Percentiles rank a stretch among this genome's conserved stretches.
phyloP scores from a whole-genome alignment of 2,113 vertebrate genomes.

The Psittacula cyanocephala region DNA sequence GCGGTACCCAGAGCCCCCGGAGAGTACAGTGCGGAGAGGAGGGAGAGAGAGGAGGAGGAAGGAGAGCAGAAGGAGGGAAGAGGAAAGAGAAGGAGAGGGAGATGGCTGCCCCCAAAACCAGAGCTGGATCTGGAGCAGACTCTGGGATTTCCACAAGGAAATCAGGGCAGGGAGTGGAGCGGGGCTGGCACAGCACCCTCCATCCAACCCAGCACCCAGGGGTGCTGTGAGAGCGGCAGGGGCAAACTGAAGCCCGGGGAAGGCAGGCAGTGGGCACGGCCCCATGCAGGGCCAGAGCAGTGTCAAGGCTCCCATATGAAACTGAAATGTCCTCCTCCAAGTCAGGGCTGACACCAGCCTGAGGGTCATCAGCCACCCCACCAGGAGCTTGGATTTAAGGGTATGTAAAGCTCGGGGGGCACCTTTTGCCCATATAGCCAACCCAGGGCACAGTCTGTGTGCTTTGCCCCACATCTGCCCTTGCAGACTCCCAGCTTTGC shows the following conservation, averaged over 20 bases:
- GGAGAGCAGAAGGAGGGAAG: slow-evolving; percentile 62
- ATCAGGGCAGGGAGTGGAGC: slow-evolving; percentile 33
- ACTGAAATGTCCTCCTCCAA: neutral
- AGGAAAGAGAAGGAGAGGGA: slow-evolving; percentile 33
- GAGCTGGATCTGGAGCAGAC: slow-evolving; percentile 66
- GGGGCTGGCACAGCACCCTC: neutral
- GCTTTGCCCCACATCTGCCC: neutral
- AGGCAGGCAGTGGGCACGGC: neutral
- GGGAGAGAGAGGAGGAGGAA: slow-evolving; percentile 63
- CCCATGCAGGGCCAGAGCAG: neutral
- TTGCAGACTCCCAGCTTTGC: neutral
- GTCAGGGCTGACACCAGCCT: neutral
- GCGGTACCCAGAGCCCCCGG: slow-evolving; percentile 68
- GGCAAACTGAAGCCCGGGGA: neutral
- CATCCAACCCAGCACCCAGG: neutral
- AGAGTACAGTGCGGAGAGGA: slow-evolving; percentile 63
- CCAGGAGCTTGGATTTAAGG: neutral
- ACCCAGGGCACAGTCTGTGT: accelerated
- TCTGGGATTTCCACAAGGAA: slow-evolving; percentile 60
- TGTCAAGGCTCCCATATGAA: neutral
- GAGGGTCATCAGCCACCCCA: neutral
- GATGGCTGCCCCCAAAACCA: slow-evolving; percentile 70
- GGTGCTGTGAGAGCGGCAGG: neutral
- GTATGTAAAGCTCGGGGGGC: accelerated
- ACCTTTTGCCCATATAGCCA: neutral